Base-by-base conservation (phyloP, 2,113 vertebrate species). In the Alethe diademata region DNA sequence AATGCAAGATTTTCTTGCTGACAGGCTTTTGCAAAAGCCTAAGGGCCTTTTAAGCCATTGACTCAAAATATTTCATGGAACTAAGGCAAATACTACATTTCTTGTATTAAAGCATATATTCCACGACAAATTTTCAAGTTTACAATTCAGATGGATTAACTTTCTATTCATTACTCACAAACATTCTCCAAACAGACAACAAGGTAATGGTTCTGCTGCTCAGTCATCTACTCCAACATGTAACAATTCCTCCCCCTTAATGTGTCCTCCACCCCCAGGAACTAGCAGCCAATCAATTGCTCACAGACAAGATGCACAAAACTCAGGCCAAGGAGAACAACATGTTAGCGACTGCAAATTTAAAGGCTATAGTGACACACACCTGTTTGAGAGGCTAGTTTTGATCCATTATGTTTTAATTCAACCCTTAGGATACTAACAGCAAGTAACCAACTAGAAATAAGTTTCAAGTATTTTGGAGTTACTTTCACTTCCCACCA, bases 401-500 rank as follows among this genome's bases (percentile, higher is more conserved):
- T 76, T 5, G n/a, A 54, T 24, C 15, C 6, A 12, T 70, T 71
- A 54, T 33, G 17, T 7, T 74, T 42, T 43, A 40, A 40, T 71
- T 78, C 70, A 74, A 74, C 40, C 51, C 42, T 85, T n/a, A 17
- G 9, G 19, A 71, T 74, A 88, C 28, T 36, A 73, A 54, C 1
- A 78, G 28, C 36, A 90, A 95, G 25, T 66, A 87, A 84, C 20
- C 76, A 60, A 83, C 23, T 57, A 50, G 60, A 81, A 86, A 36
- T 29, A 66, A 1, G 0, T 29, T 82, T 43, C 14, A 65, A 26
- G 16, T 45, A 29, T 26, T 90, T 65, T 78, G n/a, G 54, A 51
- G 40, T 0, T 0, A 61, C 45, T 69, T 48, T 29, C 12, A 43
- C 36, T 25, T 6, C 31, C 9, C 12, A 61, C 15, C 12, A 78